A percentile compares a stretch with the other conserved stretches of the same genome.
phyloP scores from a whole-genome alignment of 2,888 invertebrate species.

The Caenorhabditis drosophilae region DNA sequence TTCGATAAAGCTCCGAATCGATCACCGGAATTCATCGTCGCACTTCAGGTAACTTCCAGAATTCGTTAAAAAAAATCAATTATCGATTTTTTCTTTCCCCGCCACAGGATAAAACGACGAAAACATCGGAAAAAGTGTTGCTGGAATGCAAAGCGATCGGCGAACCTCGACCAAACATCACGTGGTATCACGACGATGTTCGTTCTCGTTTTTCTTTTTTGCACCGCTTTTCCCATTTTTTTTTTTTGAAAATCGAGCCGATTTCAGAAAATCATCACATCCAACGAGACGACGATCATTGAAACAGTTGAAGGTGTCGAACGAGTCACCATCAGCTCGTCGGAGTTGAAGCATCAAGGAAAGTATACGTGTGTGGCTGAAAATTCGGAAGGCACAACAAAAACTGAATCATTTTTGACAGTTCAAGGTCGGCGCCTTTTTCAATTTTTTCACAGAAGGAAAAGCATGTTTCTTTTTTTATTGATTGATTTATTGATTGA shows the following conservation, averaged over 20 bases:
- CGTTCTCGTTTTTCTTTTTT: slow-evolving; percentile 13
- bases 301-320: slow-evolving; percentile 56
- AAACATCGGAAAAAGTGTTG: slow-evolving; percentile 72
- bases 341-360: slow-evolving; percentile 58
- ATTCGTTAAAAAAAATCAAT: not conserved
- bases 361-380: slow-evolving; percentile 61
- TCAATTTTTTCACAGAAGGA: slow-evolving; percentile 1
- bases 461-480: not conserved
- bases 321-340: slow-evolving; percentile 56
- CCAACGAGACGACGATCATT: slow-evolving; percentile 31
- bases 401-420: slow-evolving; percentile 57
- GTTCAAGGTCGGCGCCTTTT: slow-evolving; percentile 55
- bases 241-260: not conserved
- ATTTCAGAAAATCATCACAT: slow-evolving; percentile 10
- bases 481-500: too few species aligned
- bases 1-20: slow-evolving; percentile 55
- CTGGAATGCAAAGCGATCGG: slow-evolving; percentile 71
- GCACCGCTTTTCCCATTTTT: not conserved
- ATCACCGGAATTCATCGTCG: slow-evolving; percentile 62
- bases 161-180: slow-evolving; percentile 56
- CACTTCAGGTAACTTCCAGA: slow-evolving; percentile 17
- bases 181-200: slow-evolving; percentile 78
- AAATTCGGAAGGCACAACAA: slow-evolving; percentile 62
- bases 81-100: slow-evolving; percentile 4
- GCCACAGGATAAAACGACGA: slow-evolving; percentile 58